Conservation (phyloP, 2,888 invertebrate species). For the Sarcophaga variegata region DNA sequence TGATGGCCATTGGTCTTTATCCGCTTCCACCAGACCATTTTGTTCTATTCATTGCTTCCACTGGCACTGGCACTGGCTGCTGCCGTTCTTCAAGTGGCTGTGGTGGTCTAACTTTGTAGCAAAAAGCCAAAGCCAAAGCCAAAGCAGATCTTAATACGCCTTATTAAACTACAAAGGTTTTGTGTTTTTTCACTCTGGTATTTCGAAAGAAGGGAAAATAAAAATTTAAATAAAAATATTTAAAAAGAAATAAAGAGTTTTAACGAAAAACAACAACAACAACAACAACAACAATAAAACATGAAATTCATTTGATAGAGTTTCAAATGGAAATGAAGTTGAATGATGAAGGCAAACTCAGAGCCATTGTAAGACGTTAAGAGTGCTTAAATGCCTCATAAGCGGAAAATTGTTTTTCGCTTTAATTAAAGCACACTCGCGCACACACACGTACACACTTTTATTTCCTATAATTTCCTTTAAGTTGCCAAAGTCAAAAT, state of each 20-base stretch:
- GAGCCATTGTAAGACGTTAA: background rate
- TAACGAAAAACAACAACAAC: background rate
- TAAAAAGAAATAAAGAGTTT: background rate
- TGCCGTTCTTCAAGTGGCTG: background rate
- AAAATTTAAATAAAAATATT: background rate
- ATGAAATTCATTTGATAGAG: background rate
- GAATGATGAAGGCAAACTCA: background rate
- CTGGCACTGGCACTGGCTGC: background rate
- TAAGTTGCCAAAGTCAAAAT: background rate
- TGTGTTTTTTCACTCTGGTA: background rate
- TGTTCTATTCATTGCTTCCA: background rate
- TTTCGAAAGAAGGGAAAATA: too few relatives aligned
- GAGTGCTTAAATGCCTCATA: constrained; percentile 61
- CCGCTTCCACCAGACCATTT: constrained; percentile 3
- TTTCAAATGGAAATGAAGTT: background rate
- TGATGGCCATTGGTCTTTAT: constrained; percentile 40
- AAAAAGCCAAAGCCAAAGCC: background rate
- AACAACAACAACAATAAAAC: background rate
- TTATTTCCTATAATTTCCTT: constrained; percentile 4
- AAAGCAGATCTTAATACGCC: constrained; percentile 44
- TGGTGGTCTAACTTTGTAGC: constrained; percentile 1
- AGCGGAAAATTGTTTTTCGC: constrained; percentile 71
- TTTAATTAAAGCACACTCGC: background rate
- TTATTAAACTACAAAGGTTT: constrained; percentile 62
- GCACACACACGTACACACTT: background rate